Base-by-base conservation (phyloP, 2,113 vertebrate species). In the Microcebus murinus region DNA sequence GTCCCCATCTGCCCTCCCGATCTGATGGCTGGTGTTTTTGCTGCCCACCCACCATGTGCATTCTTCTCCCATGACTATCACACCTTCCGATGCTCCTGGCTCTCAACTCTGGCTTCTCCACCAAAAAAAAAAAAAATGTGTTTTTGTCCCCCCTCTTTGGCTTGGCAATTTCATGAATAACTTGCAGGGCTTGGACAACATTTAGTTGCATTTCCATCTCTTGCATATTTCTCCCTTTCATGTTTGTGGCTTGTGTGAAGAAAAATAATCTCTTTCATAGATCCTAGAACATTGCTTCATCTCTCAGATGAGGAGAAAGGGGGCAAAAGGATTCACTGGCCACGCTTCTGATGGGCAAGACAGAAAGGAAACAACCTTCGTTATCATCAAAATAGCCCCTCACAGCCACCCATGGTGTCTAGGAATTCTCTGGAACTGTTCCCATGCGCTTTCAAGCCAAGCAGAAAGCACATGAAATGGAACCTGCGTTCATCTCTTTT, bases 381-480 rank as follows among this genome's bases (percentile, higher is more conserved):
- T 93, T 91, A 76, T 83, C 34, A 15, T 82, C 82, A 91, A 96
- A 93, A 91, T 88, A 82, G 55, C 42, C 50, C 86, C 52, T 84
- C 48, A 14, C 17, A 85, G 67, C 89, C 86, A 94, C 95, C 94
- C 96, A 85, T 0, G 0, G 48, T 88, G 85, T 85, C 65, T 74
- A 68, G 23, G 81, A 95, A 90, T 96, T 97, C 90, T 80, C 79
- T 91, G 94, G 90, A 82, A 65, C 67, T n/a, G 15, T 87, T 96
- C 82, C 81, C 8, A 15, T 3, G 23, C 34, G 42, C 87, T 94
- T 96, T 90, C 42, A 79, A 91, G 85, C 77, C 45, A 90, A 96
- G 76, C 50, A 85, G 84, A 89, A 96, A 85, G 45, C 55, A 63
- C 59, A 57, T 12, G 88, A 85, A 92, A 63, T 36, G 59, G 71